phyloP scores from a whole-genome alignment of 1,140 invertebrate genomes.

The Aphelinus atriplicis region DNA sequence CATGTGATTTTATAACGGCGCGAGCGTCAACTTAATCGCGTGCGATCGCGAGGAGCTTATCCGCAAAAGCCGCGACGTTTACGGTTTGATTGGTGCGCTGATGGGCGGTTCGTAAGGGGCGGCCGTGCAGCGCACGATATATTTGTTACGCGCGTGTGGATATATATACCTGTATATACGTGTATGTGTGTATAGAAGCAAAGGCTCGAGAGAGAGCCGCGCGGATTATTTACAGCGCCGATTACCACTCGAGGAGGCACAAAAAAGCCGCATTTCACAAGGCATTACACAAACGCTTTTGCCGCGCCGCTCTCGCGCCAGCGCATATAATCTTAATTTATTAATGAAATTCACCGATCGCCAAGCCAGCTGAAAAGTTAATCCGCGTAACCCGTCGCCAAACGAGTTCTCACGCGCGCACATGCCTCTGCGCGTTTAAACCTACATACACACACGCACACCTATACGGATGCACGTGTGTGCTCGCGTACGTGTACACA shows the following conservation, averaged over 20 bases:
- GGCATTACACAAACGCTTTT: background rate
- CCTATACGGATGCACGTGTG: no score
- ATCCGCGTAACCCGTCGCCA: conserved; percentile 12
- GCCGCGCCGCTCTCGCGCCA: background rate
- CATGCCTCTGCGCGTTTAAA: no score
- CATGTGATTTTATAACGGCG: conserved; percentile 23
- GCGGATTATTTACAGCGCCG: conserved; percentile 20
- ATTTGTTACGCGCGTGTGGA: no score
- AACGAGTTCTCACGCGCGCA: conserved; percentile 30
- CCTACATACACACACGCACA: no score
- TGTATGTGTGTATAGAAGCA: no score
- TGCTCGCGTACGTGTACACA: no score
- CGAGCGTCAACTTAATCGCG: conserved; percentile 15
- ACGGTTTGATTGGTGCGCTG: conserved; percentile 6
- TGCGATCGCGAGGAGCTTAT: background rate
- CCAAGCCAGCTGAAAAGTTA: conserved; percentile 16
- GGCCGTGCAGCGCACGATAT: no score
- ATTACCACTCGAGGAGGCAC: conserved; percentile 10
- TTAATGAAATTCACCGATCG: conserved; percentile 24
- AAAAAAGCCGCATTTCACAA: background rate
- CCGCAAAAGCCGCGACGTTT: conserved; percentile 1
- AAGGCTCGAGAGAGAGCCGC: no score
- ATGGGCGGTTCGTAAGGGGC: no score
- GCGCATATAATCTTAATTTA: conserved; percentile 16
- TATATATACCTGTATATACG: no score